A percentile compares a stretch with the other conserved stretches of the same genome.
These are phyloP conservation scores for Urophycis tenuis DNA, from an alignment of 2,797 vertebrate species.

Conservation along the genomic window DNA sequence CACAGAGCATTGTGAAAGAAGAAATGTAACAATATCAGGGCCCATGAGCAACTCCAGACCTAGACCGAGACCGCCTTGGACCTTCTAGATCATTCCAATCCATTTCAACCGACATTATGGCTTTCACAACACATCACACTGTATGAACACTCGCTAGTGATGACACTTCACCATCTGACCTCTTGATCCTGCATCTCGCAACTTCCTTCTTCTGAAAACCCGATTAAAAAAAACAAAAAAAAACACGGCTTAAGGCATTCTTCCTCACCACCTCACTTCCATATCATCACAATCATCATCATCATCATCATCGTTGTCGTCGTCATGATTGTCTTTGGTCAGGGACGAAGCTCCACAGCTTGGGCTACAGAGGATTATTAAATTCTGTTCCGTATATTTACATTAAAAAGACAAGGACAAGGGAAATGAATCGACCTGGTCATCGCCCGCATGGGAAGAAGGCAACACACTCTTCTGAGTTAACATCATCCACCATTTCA, in stretches of 20 bases:
- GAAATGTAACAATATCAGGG: conserved; percentile 6
- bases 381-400: conserved; percentile 55
- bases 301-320: conserved; percentile 44
- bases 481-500: background rate
- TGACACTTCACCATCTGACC: background rate
- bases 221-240: conserved; percentile 41
- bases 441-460: background rate
- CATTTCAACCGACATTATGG: background rate
- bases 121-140: background rate
- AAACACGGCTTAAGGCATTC: conserved; percentile 65
- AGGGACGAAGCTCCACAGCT: conserved; percentile 58
- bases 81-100: background rate
- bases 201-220: conserved; percentile 37
- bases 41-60: background rate
- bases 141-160: background rate
- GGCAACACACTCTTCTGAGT: background rate
- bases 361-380: conserved; percentile 50
- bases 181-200: conserved; percentile 31
- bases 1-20: background rate
- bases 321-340: conserved; percentile 74
- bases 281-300: conserved; percentile 36
- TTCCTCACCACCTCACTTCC: background rate
- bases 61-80: background rate
- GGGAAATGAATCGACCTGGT: background rate
- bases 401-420: conserved; percentile 32